Base-by-base conservation (phyloP, 2,888 invertebrate genomes). In the Drosophila koepferae region DNA sequence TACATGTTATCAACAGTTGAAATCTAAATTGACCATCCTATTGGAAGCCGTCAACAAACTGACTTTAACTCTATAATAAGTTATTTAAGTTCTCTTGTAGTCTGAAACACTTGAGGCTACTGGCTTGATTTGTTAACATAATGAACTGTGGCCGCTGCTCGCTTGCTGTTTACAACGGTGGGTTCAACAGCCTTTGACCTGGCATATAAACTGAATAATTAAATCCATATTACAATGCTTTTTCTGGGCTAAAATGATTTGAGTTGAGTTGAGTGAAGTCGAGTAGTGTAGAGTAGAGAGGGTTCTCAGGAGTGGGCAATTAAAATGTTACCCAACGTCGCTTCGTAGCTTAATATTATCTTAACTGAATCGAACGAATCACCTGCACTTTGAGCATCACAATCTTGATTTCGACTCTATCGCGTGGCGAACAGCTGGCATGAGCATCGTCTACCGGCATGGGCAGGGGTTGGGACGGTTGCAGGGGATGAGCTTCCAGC, bases 381-480 rank as follows among this genome's bases (percentile, higher is more conserved):
- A 89, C 90, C 90, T 90, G 79, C 65, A 87, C 65, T 80, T 90
- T 89, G 12, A 82, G 60, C 74, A 90, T 78, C 78, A 88, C 75
- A 60, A 90, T 90, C 65, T 84, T 90, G 18, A 90, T 89, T 70
- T 88, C 81, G 14, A 90, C 36, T 53, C 74, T 80, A 40, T 80
- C 63, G 64, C 61, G 77, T 34, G 49, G 23, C 40, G 62, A 23
- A 48, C 44, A 64, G 41, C 58, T 63, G 49, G 23, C 67, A 65
- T 67, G 67, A 51, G 70, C 67, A 44, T 10, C 41, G 23, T 48
- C 40, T 7, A n/a, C 20, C 0, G 56, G 3, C 6, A 23, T 12
- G 0, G 38, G 0, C 9, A 18, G 18, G 14, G 43, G 1, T 16
- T 18, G 28, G 16, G 36, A n/a, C 18, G 16, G 43, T 28, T 28